A percentile compares a stretch with the other conserved stretches of the same genome.
phyloP scores from a whole-genome alignment of 1,140 invertebrate genomes.

The Drosophila sp. region DNA sequence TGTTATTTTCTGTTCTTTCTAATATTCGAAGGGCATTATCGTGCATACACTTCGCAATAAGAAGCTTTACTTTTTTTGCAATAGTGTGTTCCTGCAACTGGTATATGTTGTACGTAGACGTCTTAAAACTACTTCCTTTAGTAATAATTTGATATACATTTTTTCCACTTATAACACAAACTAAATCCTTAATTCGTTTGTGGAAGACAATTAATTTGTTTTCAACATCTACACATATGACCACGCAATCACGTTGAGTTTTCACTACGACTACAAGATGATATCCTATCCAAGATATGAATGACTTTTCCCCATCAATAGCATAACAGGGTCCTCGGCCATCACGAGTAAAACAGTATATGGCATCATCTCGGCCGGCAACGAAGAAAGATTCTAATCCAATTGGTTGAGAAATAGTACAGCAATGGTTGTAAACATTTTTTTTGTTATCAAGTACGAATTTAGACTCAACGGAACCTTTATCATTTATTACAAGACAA shows the following conservation, averaged over 20 bases:
- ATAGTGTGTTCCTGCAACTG: slow-evolving; percentile 42
- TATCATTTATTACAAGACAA: slow-evolving; percentile 55
- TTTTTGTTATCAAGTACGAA: slow-evolving; percentile 40
- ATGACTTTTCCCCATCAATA: slow-evolving; percentile 56
- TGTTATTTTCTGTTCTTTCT: slow-evolving; percentile 26
- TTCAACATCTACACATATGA: slow-evolving; percentile 57
- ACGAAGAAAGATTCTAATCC: slow-evolving; percentile 45
- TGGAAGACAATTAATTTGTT: slow-evolving; percentile 66
- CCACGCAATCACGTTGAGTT: neutral
- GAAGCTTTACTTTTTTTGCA: slow-evolving; percentile 28
- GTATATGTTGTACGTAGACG: slow-evolving; percentile 13
- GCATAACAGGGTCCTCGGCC: slow-evolving; percentile 66
- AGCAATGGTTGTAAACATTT: slow-evolving; percentile 40
- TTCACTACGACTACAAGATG: slow-evolving; percentile 49
- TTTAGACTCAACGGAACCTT: slow-evolving; percentile 30
- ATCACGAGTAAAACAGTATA: slow-evolving; percentile 68
- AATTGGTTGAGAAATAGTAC: slow-evolving; percentile 43
- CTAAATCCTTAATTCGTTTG: slow-evolving; percentile 47
- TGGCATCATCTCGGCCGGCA: slow-evolving; percentile 63
- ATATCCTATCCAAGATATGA: slow-evolving; percentile 50
- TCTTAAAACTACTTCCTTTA: neutral
- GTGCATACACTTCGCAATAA: slow-evolving; percentile 55
- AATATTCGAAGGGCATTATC: slow-evolving; percentile 53
- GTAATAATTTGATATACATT: slow-evolving; percentile 45
- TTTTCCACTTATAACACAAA: slow-evolving; percentile 29